These are phyloP conservation scores for Hermatobates lingyangjiaoensis DNA, from an alignment of 1,140 invertebrate genomes.

Conservation along the genomic window DNA sequence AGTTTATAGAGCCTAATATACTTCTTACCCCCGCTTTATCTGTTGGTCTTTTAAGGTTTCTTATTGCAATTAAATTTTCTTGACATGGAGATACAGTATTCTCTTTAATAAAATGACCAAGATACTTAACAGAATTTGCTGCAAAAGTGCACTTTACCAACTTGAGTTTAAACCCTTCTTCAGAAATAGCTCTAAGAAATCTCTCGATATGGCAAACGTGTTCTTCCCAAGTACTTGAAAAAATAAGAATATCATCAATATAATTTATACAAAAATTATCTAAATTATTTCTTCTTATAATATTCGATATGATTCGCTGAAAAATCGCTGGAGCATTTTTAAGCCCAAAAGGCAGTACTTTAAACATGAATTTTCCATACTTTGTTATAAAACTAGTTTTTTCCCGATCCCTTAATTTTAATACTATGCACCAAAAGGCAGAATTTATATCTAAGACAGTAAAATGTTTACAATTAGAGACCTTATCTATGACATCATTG, in stretches of 20 bases:
- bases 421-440: conserved; percentile 17
- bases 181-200: conserved; percentile 12
- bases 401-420: conserved; percentile 14
- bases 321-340: conserved; percentile 18
- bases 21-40: conserved; percentile 14
- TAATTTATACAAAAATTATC: conserved; percentile 28
- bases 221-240: conserved; percentile 15
- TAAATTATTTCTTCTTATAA: conserved; percentile 25
- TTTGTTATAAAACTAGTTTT: conserved; percentile 17
- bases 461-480: conserved; percentile 11
- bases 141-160: conserved; percentile 22
- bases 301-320: conserved; percentile 22
- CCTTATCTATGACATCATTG: conserved; percentile 12
- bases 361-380: conserved; percentile 14
- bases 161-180: conserved; percentile 21
- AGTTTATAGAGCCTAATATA: conserved; percentile 17
- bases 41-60: conserved; percentile 13
- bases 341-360: conserved; percentile 15
- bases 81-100: conserved; percentile 15
- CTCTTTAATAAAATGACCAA: conserved; percentile 17
- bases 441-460: conserved; percentile 16
- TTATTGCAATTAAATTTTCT: conserved; percentile 17
- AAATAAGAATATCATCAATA: conserved; percentile 18
- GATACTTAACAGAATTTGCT: conserved; percentile 16
- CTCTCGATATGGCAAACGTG: conserved; percentile 11